Conservation (phyloP, 2,113 vertebrate genomes). For the Danio rerio region GRCz12tu NC_133193.1:17684001-17684500, state of each 20-base stretch:
- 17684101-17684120: conserved; percentile 39
- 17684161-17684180: conserved; percentile 44
- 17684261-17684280: conserved; percentile 23
- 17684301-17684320: conserved; percentile 41
- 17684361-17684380: conserved; percentile 36
- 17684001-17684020: neutral
- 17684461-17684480: conserved; percentile 29
- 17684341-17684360: conserved; percentile 51
- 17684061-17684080: neutral
- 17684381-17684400: conserved; percentile 46
- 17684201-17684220: conserved; percentile 44
- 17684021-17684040: neutral
- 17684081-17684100: conserved; percentile 28
- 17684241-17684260: conserved; percentile 28
- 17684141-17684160: conserved; percentile 39
- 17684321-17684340: conserved; percentile 23
- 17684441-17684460: neutral
- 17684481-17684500: conserved; percentile 25
- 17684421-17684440: conserved; percentile 13
- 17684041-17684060: neutral
- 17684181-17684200: conserved; percentile 43
- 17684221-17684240: conserved; percentile 44
- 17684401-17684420: conserved; percentile 8
- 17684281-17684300: conserved; percentile 53
- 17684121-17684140: conserved; percentile 6